These are phyloP conservation scores for Ctena decussata DNA, from an alignment of 2,888 invertebrate species.

Conservation along the genomic window DNA sequence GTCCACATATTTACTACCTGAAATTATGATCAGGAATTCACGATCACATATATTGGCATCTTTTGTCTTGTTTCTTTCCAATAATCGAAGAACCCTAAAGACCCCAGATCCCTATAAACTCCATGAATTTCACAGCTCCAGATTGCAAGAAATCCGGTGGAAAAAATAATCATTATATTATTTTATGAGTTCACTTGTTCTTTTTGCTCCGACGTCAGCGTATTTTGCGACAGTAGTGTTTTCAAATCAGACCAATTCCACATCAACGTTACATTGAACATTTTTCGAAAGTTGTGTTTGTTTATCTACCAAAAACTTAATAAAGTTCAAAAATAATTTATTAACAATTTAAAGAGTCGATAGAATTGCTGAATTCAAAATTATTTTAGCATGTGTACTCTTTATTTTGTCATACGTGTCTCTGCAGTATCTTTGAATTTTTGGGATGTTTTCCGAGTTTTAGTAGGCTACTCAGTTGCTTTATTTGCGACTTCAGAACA, in stretches of 20 bases:
- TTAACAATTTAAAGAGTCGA: not conserved
- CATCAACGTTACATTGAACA: not conserved
- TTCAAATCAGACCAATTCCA: not conserved
- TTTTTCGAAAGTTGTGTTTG: conserved; percentile 7
- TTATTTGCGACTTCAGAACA: too few species aligned
- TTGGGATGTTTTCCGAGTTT: too few species aligned
- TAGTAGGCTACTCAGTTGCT: too few species aligned
- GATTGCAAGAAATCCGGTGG: too few species aligned
- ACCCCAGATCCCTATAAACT: conserved; percentile 26
- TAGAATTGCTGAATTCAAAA: not conserved
- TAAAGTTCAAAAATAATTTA: conserved; percentile 10
- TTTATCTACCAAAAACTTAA: conserved; percentile 14
- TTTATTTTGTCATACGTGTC: too few species aligned
- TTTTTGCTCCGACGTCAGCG: too few species aligned
- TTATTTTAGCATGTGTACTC: not conserved
- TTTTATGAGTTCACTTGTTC: too few species aligned
- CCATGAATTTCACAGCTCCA: too few species aligned
- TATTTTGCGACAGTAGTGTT: too few species aligned
- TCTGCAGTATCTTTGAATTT: too few species aligned
- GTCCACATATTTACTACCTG: not conserved
- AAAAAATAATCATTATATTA: too few species aligned
- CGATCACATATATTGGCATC: not conserved
- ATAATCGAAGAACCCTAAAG: not conserved
- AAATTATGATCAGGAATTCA: not conserved
- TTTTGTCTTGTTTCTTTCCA: not conserved